Evolutionary conservation across 2,113 vertebrate species (phyloP).

Genomic region (Nipponia nippon): DNA sequence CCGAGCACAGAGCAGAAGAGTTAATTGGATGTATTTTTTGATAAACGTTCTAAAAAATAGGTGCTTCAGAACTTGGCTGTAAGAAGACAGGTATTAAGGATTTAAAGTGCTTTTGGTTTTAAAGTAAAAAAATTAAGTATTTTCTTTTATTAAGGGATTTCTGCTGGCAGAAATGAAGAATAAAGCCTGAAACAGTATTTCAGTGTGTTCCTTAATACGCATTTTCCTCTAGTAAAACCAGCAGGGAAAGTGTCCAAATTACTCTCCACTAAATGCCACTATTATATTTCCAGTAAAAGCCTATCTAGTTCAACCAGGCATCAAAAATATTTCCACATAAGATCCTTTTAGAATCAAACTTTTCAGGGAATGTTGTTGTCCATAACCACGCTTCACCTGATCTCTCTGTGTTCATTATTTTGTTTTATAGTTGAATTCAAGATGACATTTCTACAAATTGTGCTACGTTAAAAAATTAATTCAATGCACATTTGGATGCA

Average conservation of each 20-base stretch:
- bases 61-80: background rate
- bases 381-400: background rate
- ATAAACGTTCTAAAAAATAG: background rate
- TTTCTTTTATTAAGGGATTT: conserved; percentile 50
- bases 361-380: background rate
- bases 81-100: background rate
- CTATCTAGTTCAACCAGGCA: conserved; percentile 1
- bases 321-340: conserved; percentile 42
- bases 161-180: conserved; percentile 33
- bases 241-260: conserved; percentile 76
- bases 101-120: background rate
- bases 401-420: background rate
- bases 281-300: conserved; percentile 61
- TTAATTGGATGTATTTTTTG: background rate
- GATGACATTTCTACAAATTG: background rate
- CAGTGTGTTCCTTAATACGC: conserved; percentile 67
- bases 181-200: conserved; percentile 66
- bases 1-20: background rate
- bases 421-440: background rate
- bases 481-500: background rate
- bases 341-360: background rate
- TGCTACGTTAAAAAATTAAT: background rate
- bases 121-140: conserved; percentile 7
- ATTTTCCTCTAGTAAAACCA: conserved; percentile 74
- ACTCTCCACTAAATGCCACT: conserved; percentile 68